Conservation (phyloP, 23 tunicate species). For the Trididemnum miniatum region DNA sequence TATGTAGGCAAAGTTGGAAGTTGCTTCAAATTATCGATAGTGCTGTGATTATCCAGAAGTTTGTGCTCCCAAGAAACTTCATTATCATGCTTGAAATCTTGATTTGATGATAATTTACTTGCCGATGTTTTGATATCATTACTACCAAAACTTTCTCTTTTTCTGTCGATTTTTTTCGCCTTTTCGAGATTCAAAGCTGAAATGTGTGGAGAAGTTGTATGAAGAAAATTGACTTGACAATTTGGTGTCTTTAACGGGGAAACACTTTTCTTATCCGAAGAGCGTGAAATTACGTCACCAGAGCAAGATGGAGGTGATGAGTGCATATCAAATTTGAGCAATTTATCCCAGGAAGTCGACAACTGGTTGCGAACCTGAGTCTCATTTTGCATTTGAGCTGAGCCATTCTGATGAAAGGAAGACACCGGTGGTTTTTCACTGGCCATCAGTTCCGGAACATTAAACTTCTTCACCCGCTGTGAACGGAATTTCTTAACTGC, state of each 20-base stretch:
- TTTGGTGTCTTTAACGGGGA: background rate
- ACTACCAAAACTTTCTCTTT: background rate
- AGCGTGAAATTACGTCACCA: background rate
- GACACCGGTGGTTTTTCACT: background rate
- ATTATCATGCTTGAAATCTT: background rate
- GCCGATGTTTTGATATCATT: background rate
- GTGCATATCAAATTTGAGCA: slow-evolving; percentile 18
- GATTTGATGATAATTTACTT: background rate
- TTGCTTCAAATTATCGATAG: too few species aligned
- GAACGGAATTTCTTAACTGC: background rate
- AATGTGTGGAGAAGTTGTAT: background rate
- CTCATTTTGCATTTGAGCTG: background rate
- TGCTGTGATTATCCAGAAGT: too few species aligned
- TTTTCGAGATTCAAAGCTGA: slow-evolving; percentile 10
- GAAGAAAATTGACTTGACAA: background rate
- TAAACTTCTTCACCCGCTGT: background rate
- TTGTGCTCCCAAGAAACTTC: too few species aligned
- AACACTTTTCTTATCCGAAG: background rate
- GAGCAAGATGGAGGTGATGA: background rate
- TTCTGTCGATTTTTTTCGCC: background rate
- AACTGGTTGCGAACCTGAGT: background rate
- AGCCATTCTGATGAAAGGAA: background rate
- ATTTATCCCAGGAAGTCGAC: slow-evolving; percentile 16
- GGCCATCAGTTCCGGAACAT: background rate
- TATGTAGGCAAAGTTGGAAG: background rate